phyloP scores from a whole-genome alignment of 2,797 vertebrate genomes.

The Cephalopachus bancanus region DNA sequence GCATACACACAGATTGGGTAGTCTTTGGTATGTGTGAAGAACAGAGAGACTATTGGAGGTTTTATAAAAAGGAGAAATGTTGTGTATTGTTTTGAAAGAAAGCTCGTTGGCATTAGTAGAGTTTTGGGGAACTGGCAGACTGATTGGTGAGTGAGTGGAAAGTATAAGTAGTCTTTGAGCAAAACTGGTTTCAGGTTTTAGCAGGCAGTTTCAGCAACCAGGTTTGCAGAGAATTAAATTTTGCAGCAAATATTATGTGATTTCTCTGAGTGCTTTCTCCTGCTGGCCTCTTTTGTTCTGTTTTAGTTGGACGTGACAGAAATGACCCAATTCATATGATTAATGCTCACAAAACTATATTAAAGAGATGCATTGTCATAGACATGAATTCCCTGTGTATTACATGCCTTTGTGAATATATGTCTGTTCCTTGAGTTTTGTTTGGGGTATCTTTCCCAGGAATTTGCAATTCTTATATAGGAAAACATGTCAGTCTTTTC shows the following conservation, averaged over 20 bases:
- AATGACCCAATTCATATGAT: not conserved
- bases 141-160: no score
- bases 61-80: no score
- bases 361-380: not conserved
- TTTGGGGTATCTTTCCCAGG: not conserved
- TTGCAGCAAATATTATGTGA: not conserved
- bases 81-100: no score
- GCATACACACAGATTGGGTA: no score
- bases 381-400: not conserved
- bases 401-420: not conserved
- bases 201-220: not conserved
- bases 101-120: no score
- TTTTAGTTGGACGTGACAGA: not conserved
- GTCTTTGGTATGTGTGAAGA: no score
- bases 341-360: not conserved
- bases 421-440: not conserved
- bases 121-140: no score
- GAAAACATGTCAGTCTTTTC: not conserved
- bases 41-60: no score
- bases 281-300: not conserved
- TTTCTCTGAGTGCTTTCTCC: not conserved
- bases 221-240: not conserved
- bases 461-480: not conserved
- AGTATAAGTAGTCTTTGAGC: no score
- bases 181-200: no score